Evolutionary conservation across 2,797 vertebrate species (phyloP).

Genomic region (Remorina albescens): DNA sequence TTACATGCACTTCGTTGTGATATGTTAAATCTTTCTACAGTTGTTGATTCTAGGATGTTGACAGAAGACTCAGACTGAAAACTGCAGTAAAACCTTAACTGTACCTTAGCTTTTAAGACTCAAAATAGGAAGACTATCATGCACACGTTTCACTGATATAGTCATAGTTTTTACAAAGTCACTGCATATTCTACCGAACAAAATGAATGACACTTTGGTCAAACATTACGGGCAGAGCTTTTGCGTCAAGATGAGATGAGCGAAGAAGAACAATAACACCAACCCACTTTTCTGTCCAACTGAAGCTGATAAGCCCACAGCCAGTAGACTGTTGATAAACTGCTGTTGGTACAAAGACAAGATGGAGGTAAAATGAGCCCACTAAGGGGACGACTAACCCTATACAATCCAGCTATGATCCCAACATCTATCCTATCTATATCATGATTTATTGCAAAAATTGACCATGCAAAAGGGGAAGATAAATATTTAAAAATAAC

Average conservation of each 20-base stretch:
- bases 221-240: too few relatives aligned
- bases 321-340: slow-evolving; percentile 20
- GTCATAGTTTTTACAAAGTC: not conserved
- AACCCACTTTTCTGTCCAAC: slow-evolving; percentile 3
- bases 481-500: not conserved
- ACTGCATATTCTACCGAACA: not conserved
- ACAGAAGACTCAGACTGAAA: slow-evolving; percentile 1
- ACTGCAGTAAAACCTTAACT: not conserved
- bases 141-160: not conserved
- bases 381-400: not conserved
- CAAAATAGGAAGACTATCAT: not conserved
- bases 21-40: not conserved
- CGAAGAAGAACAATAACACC: slow-evolving; percentile 26
- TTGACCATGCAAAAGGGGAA: not conserved
- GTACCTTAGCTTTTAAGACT: not conserved
- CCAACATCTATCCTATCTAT: not conserved
- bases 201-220: not conserved
- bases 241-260: too few relatives aligned
- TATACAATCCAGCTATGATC: not conserved
- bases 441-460: not conserved
- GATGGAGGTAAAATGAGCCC: not conserved
- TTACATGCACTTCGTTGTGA: not conserved
- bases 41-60: not conserved
- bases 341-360: not conserved
- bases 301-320: not conserved